Conservation (phyloP, 2,113 vertebrate species). For the Scatophagus argus region DNA sequence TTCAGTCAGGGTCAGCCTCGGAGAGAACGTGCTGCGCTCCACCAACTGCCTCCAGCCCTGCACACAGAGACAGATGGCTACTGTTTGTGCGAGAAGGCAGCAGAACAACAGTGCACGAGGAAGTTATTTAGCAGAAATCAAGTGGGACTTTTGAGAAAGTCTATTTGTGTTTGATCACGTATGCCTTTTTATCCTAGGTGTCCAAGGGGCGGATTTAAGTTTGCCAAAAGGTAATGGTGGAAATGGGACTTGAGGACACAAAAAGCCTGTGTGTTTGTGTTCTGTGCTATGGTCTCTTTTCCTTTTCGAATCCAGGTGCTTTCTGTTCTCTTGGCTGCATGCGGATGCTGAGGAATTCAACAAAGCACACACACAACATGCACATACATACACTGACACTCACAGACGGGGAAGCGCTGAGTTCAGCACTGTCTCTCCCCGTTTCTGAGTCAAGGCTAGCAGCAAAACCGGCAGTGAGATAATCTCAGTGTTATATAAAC, state of each 20-base stretch:
- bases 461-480: constrained; percentile 11
- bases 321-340: constrained; percentile 61
- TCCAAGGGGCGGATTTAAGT: constrained; percentile 69
- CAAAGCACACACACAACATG: constrained; percentile 1
- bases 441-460: constrained; percentile 31
- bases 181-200: constrained; percentile 69
- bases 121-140: constrained; percentile 22
- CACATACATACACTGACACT: constrained; percentile 1
- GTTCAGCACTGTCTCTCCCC: constrained; percentile 44
- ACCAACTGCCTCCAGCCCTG: constrained; percentile 37
- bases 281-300: constrained; percentile 18
- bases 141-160: constrained; percentile 25
- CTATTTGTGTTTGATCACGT: constrained; percentile 51
- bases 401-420: constrained; percentile 1
- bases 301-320: constrained; percentile 44
- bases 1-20: constrained; percentile 50
- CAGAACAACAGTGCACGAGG: constrained; percentile 31
- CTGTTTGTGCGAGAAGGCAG: constrained; percentile 49
- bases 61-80: constrained; percentile 62
- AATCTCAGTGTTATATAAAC: neutral
- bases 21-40: constrained; percentile 45
- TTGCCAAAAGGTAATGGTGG: constrained; percentile 64
- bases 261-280: neutral
- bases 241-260: neutral
- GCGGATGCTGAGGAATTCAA: constrained; percentile 24